phyloP scores from a whole-genome alignment of 2,113 vertebrate genomes.

The Platanista minor region DNA sequence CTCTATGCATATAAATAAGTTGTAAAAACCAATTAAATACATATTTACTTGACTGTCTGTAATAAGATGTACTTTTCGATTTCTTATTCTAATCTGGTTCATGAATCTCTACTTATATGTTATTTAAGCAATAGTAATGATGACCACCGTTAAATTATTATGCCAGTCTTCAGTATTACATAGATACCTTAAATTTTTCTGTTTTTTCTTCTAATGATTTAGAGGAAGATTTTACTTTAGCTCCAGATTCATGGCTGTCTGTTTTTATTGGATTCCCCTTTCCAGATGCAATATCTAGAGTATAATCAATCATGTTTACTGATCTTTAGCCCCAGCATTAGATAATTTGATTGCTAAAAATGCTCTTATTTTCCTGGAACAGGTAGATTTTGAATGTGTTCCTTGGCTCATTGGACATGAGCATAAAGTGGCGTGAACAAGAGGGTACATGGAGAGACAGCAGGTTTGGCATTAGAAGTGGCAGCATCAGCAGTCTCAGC shows the following conservation, averaged over 20 bases:
- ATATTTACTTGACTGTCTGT: not conserved
- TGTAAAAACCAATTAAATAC: not conserved
- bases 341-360: conserved; percentile 48
- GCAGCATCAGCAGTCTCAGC: conserved; percentile 65
- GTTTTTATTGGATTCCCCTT: not conserved
- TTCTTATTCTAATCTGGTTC: not conserved
- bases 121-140: not conserved
- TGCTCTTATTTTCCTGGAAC: conserved; percentile 55
- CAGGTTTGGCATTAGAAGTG: conserved; percentile 24
- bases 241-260: not conserved
- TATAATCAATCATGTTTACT: conserved; percentile 52
- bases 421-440: not conserved
- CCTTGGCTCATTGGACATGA: not conserved
- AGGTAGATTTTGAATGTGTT: not conserved
- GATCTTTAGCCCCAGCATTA: not conserved
- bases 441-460: not conserved
- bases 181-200: not conserved
- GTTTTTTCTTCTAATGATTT: not conserved
- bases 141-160: not conserved
- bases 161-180: not conserved
- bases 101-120: not conserved
- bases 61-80: not conserved
- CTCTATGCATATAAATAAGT: not conserved
- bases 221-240: not conserved
- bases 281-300: not conserved